Evolutionary conservation across 2,113 vertebrate species (phyloP).

Genomic region (Picathartes gymnocephalus): DNA sequence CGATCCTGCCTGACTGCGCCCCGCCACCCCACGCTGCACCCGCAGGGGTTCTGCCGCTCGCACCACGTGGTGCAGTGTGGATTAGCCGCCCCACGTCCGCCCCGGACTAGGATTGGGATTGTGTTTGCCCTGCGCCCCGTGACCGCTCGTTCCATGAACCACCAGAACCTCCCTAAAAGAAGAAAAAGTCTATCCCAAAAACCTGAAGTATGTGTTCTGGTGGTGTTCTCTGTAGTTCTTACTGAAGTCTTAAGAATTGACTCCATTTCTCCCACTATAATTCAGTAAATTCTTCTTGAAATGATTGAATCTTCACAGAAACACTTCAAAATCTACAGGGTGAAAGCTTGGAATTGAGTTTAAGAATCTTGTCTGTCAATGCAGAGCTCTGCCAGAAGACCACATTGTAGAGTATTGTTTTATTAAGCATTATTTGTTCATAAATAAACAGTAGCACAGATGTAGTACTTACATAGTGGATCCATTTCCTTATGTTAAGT

Average conservation of each 20-base stretch:
- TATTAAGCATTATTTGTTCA: constrained; percentile 48
- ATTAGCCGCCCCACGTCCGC: too few relatives aligned
- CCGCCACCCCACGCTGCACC: too few relatives aligned
- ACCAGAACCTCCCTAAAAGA: too few relatives aligned
- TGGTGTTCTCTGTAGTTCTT: background rate
- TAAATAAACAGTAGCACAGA: constrained; percentile 68
- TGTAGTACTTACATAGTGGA: constrained; percentile 57
- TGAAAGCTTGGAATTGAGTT: constrained; percentile 4
- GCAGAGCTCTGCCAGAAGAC: constrained; percentile 15
- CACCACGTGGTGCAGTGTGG: too few relatives aligned
- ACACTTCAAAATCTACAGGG: background rate
- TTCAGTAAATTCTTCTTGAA: background rate
- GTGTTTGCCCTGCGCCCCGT: too few relatives aligned
- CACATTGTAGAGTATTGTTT: background rate
- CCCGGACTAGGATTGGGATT: too few relatives aligned
- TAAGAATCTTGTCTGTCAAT: background rate
- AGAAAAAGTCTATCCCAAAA: background rate
- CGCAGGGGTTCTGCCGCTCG: too few relatives aligned
- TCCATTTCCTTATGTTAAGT: constrained; percentile 70
- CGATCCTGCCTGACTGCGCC: too few relatives aligned
- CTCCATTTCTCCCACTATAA: background rate
- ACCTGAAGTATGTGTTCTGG: background rate
- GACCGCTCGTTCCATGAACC: too few relatives aligned
- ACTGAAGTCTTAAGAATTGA: background rate
- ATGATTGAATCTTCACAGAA: background rate